A percentile compares a stretch with the other conserved stretches of the same genome.
Conservation (phyloP, 2,113 vertebrate species). For the Hemibagrus wyckioides region DNA sequence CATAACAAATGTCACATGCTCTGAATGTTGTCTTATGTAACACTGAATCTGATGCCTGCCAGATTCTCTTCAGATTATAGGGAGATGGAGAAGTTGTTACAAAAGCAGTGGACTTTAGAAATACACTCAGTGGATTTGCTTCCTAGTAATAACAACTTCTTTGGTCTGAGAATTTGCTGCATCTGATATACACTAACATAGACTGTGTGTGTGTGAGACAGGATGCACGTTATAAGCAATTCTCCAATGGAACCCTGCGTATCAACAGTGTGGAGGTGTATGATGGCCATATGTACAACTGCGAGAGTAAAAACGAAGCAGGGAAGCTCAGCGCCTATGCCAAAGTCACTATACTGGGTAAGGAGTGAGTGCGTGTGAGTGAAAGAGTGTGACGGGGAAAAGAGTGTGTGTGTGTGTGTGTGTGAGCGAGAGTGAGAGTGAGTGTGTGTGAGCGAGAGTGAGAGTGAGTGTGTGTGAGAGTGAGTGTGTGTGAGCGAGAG, state of each 20-base stretch:
- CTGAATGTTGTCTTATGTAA: not conserved
- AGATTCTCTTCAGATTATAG: not conserved
- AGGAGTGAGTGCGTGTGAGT: conserved; percentile 31
- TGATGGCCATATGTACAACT: conserved; percentile 79
- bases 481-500: too few species aligned
- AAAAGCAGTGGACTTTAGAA: not conserved
- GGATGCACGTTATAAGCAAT: conserved; percentile 81
- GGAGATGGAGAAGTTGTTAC: not conserved
- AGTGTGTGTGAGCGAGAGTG: conserved; percentile 6
- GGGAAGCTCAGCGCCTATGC: conserved; percentile 77
- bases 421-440: too few species aligned
- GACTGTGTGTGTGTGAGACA: conserved; percentile 49
- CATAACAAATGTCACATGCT: not conserved
- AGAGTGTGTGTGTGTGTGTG: too few species aligned
- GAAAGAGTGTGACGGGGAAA: not conserved
- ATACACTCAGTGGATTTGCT: not conserved
- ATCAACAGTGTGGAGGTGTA: conserved; percentile 88
- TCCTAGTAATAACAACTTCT: not conserved
- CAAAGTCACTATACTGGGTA: conserved; percentile 80
- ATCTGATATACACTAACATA: not conserved
- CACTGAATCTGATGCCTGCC: not conserved
- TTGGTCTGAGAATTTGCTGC: not conserved
- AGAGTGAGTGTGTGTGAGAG: not conserved
- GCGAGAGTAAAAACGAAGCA: conserved; percentile 76
- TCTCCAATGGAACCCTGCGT: conserved; percentile 80